These are phyloP conservation scores for Alentia gelatinosa DNA, from an alignment of 2,888 invertebrate genomes.

Conservation along the genomic window DNA sequence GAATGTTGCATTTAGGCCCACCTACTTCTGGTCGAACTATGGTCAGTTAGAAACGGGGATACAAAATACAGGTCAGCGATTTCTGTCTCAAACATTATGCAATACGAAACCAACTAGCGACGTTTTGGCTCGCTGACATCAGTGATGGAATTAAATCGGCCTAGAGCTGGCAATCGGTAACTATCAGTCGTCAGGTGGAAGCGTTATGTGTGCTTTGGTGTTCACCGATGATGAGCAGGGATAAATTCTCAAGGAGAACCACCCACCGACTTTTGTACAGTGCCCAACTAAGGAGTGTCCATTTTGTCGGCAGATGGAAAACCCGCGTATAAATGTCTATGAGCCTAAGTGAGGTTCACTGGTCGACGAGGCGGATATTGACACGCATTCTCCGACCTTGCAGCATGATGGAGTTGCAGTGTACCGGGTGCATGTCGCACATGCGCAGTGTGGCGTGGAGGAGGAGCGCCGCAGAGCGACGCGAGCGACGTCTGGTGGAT, in stretches of 20 bases:
- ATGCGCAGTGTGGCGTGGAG: slow-evolving; percentile 43
- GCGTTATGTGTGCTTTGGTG: not conserved
- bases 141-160: too few species aligned
- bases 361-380: slow-evolving; percentile 19
- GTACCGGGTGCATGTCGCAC: slow-evolving; percentile 6
- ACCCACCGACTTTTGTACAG: not conserved
- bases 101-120: too few species aligned
- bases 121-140: too few species aligned
- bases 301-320: too few species aligned
- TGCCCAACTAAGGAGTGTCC: not conserved
- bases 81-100: too few species aligned
- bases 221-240: not conserved
- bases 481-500: not conserved
- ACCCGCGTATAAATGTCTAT: not conserved
- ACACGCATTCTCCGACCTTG: not conserved
- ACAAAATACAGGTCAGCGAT: too few species aligned
- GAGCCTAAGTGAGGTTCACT: not conserved
- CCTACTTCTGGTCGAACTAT: too few species aligned
- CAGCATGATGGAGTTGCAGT: slow-evolving; percentile 12
- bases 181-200: too few species aligned
- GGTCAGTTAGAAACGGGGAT: too few species aligned
- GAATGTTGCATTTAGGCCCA: too few species aligned
- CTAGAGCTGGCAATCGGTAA: too few species aligned
- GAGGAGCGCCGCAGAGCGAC: not conserved
- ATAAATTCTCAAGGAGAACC: not conserved